Conservation (phyloP, 2,797 vertebrate genomes). For the Eurystomus glaucurus region DNA sequence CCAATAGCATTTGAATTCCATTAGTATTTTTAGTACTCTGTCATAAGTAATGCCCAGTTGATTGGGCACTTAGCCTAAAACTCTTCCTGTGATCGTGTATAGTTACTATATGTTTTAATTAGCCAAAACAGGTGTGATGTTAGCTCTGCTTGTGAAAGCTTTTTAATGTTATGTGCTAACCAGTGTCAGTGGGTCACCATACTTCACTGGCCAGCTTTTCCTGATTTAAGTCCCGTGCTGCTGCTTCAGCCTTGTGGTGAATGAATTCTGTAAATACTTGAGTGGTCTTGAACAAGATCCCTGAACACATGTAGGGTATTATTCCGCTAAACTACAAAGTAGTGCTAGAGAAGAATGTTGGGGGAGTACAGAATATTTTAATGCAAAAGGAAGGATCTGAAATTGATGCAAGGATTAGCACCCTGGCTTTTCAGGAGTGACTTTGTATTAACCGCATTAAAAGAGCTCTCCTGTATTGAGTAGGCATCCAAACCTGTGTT, state of each 20-base stretch:
- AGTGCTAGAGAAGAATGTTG: slow-evolving; percentile 64
- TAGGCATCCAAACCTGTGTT: neutral
- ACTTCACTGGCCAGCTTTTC: neutral
- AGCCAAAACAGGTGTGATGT: slow-evolving; percentile 56
- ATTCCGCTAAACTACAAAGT: neutral
- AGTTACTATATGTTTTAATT: slow-evolving; percentile 72
- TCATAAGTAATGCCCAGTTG: slow-evolving; percentile 37
- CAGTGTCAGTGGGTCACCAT: neutral
- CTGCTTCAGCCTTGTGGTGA: neutral
- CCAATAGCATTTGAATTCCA: slow-evolving; percentile 70
- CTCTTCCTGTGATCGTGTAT: slow-evolving; percentile 60
- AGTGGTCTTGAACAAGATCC: slow-evolving; percentile 29
- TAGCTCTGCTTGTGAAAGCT: slow-evolving; percentile 4
- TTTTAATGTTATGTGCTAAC: neutral
- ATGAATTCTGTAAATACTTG: slow-evolving; percentile 26
- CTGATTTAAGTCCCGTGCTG: neutral
- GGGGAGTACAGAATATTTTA: slow-evolving; percentile 60
- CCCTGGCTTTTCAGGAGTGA: neutral
- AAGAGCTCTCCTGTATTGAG: neutral
- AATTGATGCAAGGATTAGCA: slow-evolving; percentile 23
- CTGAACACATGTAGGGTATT: neutral
- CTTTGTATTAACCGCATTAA: neutral
- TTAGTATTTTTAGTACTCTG: slow-evolving; percentile 78
- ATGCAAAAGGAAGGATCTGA: slow-evolving; percentile 62
- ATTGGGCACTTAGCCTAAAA: slow-evolving; percentile 43